These are phyloP conservation scores for Fistularia tabacaria DNA, from an alignment of 2,797 vertebrate species.

Conservation along the genomic window DNA sequence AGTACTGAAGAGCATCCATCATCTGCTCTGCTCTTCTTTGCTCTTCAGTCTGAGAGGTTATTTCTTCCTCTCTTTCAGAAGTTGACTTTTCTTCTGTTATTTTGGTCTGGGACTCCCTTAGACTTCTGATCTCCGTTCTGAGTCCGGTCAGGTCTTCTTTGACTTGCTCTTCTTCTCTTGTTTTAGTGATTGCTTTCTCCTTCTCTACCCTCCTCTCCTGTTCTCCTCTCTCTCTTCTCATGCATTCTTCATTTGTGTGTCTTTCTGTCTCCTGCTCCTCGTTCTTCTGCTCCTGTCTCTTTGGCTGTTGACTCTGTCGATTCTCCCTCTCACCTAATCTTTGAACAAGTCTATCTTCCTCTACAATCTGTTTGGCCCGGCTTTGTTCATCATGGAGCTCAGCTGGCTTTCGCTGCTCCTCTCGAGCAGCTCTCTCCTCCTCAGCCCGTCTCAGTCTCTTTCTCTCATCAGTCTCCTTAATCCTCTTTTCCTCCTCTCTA, in stretches of 20 bases:
- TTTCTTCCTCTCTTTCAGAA: conserved; percentile 26
- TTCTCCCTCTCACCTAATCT: conserved; percentile 17
- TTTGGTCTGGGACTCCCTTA: conserved; percentile 6
- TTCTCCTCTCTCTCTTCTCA: conserved; percentile 11
- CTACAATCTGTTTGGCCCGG: conserved; percentile 19
- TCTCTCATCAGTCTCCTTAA: conserved; percentile 6
- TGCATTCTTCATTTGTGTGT: conserved; percentile 10
- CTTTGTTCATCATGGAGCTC: conserved; percentile 26
- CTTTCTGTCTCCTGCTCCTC: conserved; percentile 14
- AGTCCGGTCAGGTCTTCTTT: too few species aligned
- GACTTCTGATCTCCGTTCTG: too few species aligned
- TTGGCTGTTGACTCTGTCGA: conserved; percentile 2
- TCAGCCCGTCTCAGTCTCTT: conserved; percentile 14
- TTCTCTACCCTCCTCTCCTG: conserved; percentile 20
- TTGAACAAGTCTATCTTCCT: conserved; percentile 16
- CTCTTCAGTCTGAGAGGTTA: conserved; percentile 19
- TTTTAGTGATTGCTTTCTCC: conserved; percentile 16
- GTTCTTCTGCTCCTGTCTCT: conserved; percentile 8
- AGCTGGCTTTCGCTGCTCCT: conserved; percentile 15
- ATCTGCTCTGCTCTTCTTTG: conserved; percentile 44
- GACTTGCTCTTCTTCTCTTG: conserved; percentile 9
- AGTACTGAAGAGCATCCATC: conserved; percentile 71
- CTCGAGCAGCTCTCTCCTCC: conserved; percentile 3
- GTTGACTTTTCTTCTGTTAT: conserved; percentile 18
- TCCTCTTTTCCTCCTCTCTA: conserved; percentile 5